phyloP scores from a whole-genome alignment of 2,797 vertebrate species.

The Manis javanica region DNA sequence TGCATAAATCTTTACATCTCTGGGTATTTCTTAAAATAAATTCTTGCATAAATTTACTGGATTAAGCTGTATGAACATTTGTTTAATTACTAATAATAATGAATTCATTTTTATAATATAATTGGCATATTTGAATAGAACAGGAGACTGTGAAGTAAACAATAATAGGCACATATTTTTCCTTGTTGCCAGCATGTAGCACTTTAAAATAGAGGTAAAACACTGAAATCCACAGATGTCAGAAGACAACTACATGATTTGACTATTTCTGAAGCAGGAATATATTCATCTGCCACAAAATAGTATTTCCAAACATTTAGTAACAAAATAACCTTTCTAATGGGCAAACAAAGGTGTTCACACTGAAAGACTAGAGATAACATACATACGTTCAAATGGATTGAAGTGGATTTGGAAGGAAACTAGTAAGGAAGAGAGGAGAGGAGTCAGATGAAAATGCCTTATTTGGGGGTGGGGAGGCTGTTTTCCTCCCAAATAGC shows the following conservation, averaged over 20 bases:
- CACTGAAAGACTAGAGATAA: background rate
- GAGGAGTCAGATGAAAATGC: background rate
- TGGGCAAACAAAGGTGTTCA: background rate
- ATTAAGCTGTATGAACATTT: background rate
- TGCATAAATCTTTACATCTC: background rate
- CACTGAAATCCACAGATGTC: background rate
- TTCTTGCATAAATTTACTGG: background rate
- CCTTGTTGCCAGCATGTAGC: background rate
- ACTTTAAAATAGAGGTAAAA: background rate
- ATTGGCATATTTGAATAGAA: background rate
- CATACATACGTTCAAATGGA: background rate
- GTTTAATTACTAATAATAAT: background rate
- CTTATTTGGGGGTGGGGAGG: background rate
- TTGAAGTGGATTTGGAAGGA: background rate
- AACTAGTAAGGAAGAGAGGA: background rate
- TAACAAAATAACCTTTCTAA: background rate
- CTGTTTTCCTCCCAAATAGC: background rate
- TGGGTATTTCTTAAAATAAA: slow-evolving; percentile 6
- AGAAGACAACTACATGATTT: background rate
- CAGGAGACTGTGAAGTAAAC: background rate
- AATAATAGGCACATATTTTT: background rate
- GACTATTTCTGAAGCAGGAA: background rate
- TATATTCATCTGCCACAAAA: background rate
- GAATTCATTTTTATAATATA: background rate
- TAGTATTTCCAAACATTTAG: background rate